Percentiles rank a stretch among this genome's conserved stretches.
phyloP scores from a whole-genome alignment of 2,888 invertebrate genomes.

The Hipparchia sbordonii region DNA sequence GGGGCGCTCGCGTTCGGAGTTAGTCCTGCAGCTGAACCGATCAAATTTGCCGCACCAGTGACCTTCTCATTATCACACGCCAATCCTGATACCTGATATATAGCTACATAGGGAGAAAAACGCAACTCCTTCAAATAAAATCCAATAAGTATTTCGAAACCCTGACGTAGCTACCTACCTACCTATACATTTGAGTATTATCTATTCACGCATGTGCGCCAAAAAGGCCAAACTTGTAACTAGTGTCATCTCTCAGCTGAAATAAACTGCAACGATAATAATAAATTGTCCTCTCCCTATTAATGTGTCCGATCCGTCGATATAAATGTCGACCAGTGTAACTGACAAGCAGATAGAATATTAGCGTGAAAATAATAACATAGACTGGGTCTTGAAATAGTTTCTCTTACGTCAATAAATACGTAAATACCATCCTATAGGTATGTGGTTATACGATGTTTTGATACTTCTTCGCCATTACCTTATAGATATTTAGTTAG shows the following conservation, averaged over 20 bases:
- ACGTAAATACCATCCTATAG: too few species aligned
- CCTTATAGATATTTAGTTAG: too few species aligned
- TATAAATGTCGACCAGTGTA: neutral
- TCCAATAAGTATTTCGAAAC: too few species aligned
- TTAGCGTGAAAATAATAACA: slow-evolving; percentile 4
- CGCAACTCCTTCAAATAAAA: too few species aligned
- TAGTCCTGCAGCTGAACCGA: slow-evolving; percentile 24
- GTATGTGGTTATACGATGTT: too few species aligned
- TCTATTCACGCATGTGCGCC: too few species aligned
- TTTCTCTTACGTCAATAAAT: neutral
- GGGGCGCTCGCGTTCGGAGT: slow-evolving; percentile 7
- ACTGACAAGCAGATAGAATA: slow-evolving; percentile 9
- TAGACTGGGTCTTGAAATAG: neutral
- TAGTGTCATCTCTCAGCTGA: too few species aligned
- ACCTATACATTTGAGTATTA: neutral
- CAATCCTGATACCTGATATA: too few species aligned
- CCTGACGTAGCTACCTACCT: too few species aligned
- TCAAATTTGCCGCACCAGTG: slow-evolving; percentile 31
- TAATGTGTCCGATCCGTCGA: neutral
- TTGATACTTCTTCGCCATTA: too few species aligned
- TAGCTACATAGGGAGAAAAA: too few species aligned
- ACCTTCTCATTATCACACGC: slow-evolving; percentile 26
- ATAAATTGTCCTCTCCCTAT: neutral
- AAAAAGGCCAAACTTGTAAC: neutral
- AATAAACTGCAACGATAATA: neutral